phyloP scores from a whole-genome alignment of 2,888 invertebrate genomes.

The Cephalotes varians region DNA sequence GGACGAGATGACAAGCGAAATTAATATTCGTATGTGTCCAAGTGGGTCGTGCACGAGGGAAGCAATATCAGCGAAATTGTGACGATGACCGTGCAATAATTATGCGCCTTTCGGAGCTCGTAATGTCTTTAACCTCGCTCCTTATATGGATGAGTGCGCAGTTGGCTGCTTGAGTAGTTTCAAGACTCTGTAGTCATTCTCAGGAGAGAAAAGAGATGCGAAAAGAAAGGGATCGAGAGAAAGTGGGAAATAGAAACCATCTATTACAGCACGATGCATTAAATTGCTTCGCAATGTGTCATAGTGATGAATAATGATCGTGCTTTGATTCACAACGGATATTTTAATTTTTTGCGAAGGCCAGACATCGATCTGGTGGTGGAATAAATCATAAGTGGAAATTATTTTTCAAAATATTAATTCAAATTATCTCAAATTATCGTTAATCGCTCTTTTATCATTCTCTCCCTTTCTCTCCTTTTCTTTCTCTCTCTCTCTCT shows the following conservation, averaged over 20 bases:
- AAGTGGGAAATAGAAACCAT: conserved; percentile 53
- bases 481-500: too few relatives aligned
- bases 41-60: neutral
- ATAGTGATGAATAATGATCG: neutral
- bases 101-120: conserved; percentile 46
- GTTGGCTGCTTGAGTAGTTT: conserved; percentile 64
- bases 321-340: neutral
- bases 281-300: conserved; percentile 51
- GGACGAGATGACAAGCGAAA: conserved; percentile 24
- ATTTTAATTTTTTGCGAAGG: neutral
- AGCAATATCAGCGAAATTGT: conserved; percentile 18
- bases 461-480: too few relatives aligned
- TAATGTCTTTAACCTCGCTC: conserved; percentile 66
- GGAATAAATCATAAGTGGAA: neutral
- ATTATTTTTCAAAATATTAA: neutral
- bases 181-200: conserved; percentile 58
- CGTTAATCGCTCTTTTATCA: neutral
- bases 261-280: conserved; percentile 50
- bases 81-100: conserved; percentile 52
- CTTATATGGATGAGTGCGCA: conserved; percentile 54
- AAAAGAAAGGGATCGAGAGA: conserved; percentile 44
- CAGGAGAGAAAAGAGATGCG: conserved; percentile 61
- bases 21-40: conserved; percentile 34
- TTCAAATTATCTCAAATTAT: neutral
- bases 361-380: neutral